Base-by-base conservation (phyloP, 2,888 invertebrate species). In the Drosophila yooni region DNA sequence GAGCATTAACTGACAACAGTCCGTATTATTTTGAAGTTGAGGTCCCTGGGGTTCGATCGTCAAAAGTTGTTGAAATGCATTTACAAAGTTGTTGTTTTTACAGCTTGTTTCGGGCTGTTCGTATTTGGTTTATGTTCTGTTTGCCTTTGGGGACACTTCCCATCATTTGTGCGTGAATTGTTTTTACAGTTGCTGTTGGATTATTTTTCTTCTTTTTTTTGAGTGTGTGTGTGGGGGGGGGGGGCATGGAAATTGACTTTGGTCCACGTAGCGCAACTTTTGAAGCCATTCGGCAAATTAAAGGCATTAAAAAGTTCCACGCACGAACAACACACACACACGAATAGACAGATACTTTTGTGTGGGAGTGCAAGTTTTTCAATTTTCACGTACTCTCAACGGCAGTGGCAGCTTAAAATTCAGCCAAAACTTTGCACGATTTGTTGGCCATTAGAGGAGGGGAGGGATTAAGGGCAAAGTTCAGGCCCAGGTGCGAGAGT, bases 291-390 rank as follows among this genome's bases (percentile, higher is more conserved):
- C 78, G 74, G 83, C 86, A 91, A 90, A 91, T 88, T 90, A 90
- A 88, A 82, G 81, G 85, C 80, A 90, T 90, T 87, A 88, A 87
- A 87, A 89, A 89, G 86, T 89, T 91, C 34, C 68, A 67, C 65
- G 52, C 57, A 66, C 58, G 50, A 60, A 50, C 38, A 52, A 31
- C 33, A 58, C 15, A 21, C 15, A 13, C 31, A 46, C 27, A 27
- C 50, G 33, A 33, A 60, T 48, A 61, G 71, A 43, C 33, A 73
- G 51, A 63, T 73, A 56, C 77, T 68, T 68, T 46, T 15, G 46
- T 65, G 68, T 67, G 64, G 64, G 65, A 81, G 70, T 80, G 79
- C 56, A 80, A 81, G 70, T 83, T 88, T 83, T 85, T 85, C 85
- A 85, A 85, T 85, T 88, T 88, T 72, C 88, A 79, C 83, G 76